Base-by-base conservation (phyloP, 2,888 invertebrate species). In the Lysandra coridon region DNA sequence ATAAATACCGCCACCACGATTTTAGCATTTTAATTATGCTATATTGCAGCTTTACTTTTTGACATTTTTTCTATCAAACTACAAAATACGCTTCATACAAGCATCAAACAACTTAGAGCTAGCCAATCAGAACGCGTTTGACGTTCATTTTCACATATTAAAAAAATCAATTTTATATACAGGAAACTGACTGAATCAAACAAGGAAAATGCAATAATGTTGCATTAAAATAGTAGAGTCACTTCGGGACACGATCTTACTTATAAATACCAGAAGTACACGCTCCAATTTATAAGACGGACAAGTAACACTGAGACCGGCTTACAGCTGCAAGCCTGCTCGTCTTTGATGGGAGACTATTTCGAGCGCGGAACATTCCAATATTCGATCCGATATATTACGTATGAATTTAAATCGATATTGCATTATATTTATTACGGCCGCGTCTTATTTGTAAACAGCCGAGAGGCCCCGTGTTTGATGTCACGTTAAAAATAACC, bases 331-430 rank as follows among this genome's bases (percentile, higher is more conserved):
- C 93, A 92, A 93, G 92, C 92, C 92, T 94, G 92, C 89, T 92
- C 91, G 93, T 94, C 94, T 94, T 94, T 94, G 94, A 94, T 94
- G 94, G 94, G 92, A 91, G 91, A 91, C 91, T 94, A 94, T 94
- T 94, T 94, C 89, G 87, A 91, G 93, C 92, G 90, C 89, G 88
- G 90, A 91, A 89, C 92, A 93, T 93, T 91, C 92, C 94, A 89
- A 94, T 94, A 94, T 92, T 91, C 90, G 88, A 91, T 86, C 90
- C 91, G 88, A 94, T 94, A 94, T 93, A 93, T 94, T 93, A 92
- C 92, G 89, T 91, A 90, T 88, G 89, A 92, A 91, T 91, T 88
- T 86, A 86, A 90, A 93, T 92, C 91, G 92, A 94, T 92, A 90
- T 91, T 85, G 90, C 88, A 93, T 91, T 93, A 92, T 93, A 93